A percentile compares a stretch with the other conserved stretches of the same genome.
Conservation (phyloP, 2,797 vertebrate genomes). For the Bradypodion ventrale region DNA sequence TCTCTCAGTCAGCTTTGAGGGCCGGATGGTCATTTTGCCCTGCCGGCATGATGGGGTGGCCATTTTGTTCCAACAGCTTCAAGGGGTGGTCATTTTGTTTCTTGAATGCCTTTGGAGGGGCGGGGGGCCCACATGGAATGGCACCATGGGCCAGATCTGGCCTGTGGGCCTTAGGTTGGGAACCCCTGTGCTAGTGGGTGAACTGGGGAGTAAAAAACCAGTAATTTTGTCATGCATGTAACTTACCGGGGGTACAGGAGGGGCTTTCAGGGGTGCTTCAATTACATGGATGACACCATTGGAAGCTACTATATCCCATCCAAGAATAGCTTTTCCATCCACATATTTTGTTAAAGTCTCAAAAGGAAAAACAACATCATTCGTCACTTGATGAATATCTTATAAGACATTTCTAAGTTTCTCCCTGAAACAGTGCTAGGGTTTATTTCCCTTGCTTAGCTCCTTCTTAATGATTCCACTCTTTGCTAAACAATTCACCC, state of each 20-base stretch:
- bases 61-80: too few species aligned
- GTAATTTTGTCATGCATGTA: background rate
- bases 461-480: rapidly evolving
- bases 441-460: background rate
- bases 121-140: too few species aligned
- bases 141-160: too few species aligned
- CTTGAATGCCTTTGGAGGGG: too few species aligned
- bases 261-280: slow-evolving; percentile 85
- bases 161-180: too few species aligned
- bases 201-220: background rate
- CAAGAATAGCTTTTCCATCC: slow-evolving; percentile 81
- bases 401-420: background rate
- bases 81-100: too few species aligned
- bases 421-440: background rate
- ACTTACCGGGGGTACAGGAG: slow-evolving; percentile 76
- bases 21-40: too few species aligned
- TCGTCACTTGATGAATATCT: slow-evolving; percentile 12
- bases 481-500: background rate
- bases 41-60: too few species aligned
- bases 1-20: too few species aligned
- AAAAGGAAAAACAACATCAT: slow-evolving; percentile 24
- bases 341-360: slow-evolving; percentile 82
- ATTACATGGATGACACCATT: slow-evolving; percentile 94
- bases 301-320: slow-evolving; percentile 84
- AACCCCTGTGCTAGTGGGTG: background rate